Base-by-base conservation (phyloP, 64 coral and sea anemone genomes). In the Stichodactyla helianthus region DNA sequence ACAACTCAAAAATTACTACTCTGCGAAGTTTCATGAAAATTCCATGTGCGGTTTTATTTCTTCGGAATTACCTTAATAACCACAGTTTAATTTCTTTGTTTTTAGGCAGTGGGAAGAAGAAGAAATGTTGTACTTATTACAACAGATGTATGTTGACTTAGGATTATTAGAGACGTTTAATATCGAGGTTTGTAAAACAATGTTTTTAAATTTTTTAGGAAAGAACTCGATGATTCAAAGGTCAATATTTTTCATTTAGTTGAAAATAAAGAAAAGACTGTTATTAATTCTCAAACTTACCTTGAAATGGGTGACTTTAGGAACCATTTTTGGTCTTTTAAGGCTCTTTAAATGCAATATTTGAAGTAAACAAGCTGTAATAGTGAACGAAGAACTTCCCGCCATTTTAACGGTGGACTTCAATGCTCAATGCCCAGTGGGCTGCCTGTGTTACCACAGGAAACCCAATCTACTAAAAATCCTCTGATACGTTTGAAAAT, bases 121-220 rank as follows among this genome's bases (percentile, higher is more conserved):
- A 20, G 94, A 96, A n/a, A 96, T 96, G 94, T 61, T 96, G 15
- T 96, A 96, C 56, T 52, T 96, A 4, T 79, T 96, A 10, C 94
- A 96, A 59, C 94, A 96, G 64, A 96, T 96, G 94, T 96, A 93
- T 55, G 89, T 87, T 53, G 94, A 96, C 31, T 89, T 96, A 80
- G 91, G 91, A 81, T 82, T 96, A 55, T 83, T 90, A 28, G 91
- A 96, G 23, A 88, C 88, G 52, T 96, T 82, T 55, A 89, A 88
- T 25, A 96, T 96, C 12, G 94, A 96, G 94, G 94, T 96, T 35
- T 35, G 31, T 35, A 35, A 89, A 79, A 71, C 5, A 28, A 78
- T 50, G 4, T 78, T 78, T 59, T 85, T 26, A 31, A 85, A n/a
- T 57, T 84, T 53, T 23, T 56, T 55, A 19, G 0, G 18, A 56